Percentiles rank a stretch among this genome's conserved stretches.
These are phyloP conservation scores for Branchipolynoe longqiensis DNA, from an alignment of 2,888 invertebrate species.

Conservation along the genomic window DNA sequence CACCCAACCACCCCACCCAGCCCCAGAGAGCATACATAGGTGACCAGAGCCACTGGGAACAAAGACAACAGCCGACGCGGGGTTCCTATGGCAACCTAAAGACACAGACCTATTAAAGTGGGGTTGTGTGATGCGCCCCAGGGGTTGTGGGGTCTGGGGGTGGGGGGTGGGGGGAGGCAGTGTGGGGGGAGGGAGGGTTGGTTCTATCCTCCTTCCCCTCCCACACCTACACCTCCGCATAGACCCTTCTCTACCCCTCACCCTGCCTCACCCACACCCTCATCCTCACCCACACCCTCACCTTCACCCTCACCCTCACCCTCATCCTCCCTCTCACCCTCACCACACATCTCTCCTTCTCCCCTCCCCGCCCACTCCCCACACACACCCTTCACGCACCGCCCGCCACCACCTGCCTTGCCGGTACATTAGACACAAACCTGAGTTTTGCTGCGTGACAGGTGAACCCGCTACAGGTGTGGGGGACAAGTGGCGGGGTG, in stretches of 20 bases:
- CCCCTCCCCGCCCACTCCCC: background rate
- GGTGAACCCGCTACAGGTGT: background rate
- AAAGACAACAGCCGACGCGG: slow-evolving; percentile 11
- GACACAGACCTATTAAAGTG: background rate
- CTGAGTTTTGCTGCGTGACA: slow-evolving; percentile 16
- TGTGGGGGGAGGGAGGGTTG: too few species aligned
- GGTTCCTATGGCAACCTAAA: slow-evolving; percentile 24
- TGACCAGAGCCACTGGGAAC: background rate
- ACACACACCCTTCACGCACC: background rate
- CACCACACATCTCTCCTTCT: too few species aligned
- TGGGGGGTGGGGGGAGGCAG: background rate
- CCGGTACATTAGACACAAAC: slow-evolving; percentile 36
- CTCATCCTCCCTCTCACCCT: too few species aligned
- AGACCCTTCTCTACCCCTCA: background rate
- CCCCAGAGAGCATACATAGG: background rate
- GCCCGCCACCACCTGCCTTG: slow-evolving; percentile 19
- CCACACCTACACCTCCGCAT: too few species aligned
- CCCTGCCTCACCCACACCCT: too few species aligned
- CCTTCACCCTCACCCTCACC: too few species aligned
- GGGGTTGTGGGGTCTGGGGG: background rate
- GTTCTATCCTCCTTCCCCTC: too few species aligned
- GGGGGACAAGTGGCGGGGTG: background rate
- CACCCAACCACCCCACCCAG: too few species aligned
- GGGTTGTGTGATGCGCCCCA: background rate
- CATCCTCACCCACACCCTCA: too few species aligned